These are phyloP conservation scores for Schlechtendalia chinensis DNA, from an alignment of 1,140 invertebrate species.

Conservation along the genomic window DNA sequence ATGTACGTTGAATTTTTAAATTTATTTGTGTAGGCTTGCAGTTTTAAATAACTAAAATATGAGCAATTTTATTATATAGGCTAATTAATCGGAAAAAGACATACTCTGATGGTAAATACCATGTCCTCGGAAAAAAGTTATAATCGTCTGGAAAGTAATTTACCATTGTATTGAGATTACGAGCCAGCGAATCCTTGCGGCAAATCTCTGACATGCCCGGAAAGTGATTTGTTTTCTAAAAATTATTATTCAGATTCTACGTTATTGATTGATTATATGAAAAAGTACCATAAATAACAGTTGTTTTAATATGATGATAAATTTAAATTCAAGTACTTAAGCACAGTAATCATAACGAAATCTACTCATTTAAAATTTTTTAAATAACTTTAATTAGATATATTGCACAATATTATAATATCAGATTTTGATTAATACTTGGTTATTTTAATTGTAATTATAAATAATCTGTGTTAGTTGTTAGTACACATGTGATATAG, in stretches of 20 bases:
- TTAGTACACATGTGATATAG: too few relatives aligned
- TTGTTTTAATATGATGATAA: too few relatives aligned
- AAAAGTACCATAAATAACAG: too few relatives aligned
- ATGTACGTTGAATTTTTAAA: conserved; percentile 2
- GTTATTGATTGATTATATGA: too few relatives aligned
- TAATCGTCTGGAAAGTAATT: conserved; percentile 84
- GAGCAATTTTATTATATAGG: background rate
- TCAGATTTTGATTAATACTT: too few relatives aligned
- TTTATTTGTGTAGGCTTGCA: background rate
- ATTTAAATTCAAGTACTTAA: too few relatives aligned
- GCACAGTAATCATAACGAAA: too few relatives aligned
- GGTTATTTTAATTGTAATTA: too few relatives aligned
- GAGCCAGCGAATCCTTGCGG: conserved; percentile 89
- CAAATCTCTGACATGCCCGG: conserved; percentile 94
- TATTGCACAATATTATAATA: too few relatives aligned
- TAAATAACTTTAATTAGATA: too few relatives aligned
- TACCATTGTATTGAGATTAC: conserved; percentile 86
- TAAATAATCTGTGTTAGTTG: too few relatives aligned
- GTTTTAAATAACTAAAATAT: conserved; percentile 8
- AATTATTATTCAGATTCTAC: conserved; percentile 60
- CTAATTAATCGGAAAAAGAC: background rate
- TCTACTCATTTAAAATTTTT: too few relatives aligned
- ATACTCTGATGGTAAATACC: conserved; percentile 89
- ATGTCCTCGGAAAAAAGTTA: conserved; percentile 89
- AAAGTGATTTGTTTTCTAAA: conserved; percentile 82